Evolutionary conservation across 2,888 invertebrate species (phyloP).

Genomic region (Acanthococcus lagerstroemiae): DNA sequence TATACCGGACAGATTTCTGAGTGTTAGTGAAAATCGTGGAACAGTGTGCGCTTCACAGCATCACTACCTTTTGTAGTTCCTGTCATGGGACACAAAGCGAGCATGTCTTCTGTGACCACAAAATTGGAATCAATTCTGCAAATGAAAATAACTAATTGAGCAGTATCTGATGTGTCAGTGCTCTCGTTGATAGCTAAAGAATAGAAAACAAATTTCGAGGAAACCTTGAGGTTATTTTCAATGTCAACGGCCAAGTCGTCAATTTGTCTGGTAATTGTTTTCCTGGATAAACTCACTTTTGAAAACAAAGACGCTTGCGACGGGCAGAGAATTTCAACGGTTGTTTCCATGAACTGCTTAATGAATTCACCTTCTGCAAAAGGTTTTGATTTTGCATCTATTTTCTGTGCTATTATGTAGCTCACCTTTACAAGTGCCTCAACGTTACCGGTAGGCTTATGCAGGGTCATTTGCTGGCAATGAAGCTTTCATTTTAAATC

Average conservation of each 20-base stretch:
- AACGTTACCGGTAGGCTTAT: not conserved
- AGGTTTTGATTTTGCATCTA: not conserved
- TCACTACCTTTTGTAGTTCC: not conserved
- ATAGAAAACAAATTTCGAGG: not conserved
- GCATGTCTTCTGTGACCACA: not conserved
- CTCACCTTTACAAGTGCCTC: not conserved
- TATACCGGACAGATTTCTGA: not conserved
- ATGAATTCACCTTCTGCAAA: not conserved
- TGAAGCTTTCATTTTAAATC: not conserved
- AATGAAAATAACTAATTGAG: not conserved
- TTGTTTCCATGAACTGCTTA: not conserved
- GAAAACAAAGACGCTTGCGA: not conserved
- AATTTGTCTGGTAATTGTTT: not conserved
- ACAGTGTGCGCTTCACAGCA: not conserved
- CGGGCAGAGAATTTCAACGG: not conserved
- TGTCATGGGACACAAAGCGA: not conserved
- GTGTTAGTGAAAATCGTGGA: not conserved
- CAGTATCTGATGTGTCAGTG: not conserved
- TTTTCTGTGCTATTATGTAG: not conserved
- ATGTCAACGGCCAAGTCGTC: not conserved
- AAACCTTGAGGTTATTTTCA: not conserved
- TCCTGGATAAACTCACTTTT: not conserved
- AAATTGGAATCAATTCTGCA: not conserved
- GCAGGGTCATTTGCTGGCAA: not conserved
- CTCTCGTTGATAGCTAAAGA: not conserved